phyloP scores from a whole-genome alignment of 2,888 invertebrate genomes.

The Heliothis peltigera region DNA sequence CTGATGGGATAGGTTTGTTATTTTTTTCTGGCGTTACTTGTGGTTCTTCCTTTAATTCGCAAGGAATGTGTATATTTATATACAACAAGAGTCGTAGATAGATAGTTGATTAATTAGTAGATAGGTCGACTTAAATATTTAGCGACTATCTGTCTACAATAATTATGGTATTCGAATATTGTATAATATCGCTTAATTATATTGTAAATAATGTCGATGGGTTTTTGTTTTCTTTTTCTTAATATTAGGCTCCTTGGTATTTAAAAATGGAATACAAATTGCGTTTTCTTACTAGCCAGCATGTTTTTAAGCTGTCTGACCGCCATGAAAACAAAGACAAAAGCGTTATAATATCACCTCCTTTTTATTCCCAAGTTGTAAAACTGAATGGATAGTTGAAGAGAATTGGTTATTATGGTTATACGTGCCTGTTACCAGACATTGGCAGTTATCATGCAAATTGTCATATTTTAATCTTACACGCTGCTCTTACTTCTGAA shows the following conservation, averaged over 20 bases:
- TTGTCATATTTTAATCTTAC: conserved; percentile 24
- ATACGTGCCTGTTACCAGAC: conserved; percentile 29
- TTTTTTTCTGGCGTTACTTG: too few species aligned
- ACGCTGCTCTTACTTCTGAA: not conserved
- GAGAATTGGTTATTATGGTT: conserved; percentile 30
- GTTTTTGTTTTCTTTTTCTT: too few species aligned
- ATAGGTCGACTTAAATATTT: too few species aligned
- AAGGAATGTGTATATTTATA: too few species aligned
- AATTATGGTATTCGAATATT: too few species aligned
- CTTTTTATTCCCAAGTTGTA: conserved; percentile 31
- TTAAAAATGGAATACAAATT: not conserved
- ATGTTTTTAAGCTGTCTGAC: not conserved
- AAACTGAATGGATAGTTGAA: conserved; percentile 40
- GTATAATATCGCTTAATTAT: too few species aligned
- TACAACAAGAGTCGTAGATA: too few species aligned
- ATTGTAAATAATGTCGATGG: too few species aligned
- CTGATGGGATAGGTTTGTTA: too few species aligned
- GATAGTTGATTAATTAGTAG: too few species aligned
- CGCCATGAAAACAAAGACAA: conserved; percentile 1
- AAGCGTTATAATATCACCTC: conserved; percentile 9
- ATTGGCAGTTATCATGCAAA: conserved; percentile 35
- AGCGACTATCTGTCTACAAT: too few species aligned
- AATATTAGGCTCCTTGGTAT: not conserved
- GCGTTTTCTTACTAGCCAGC: not conserved
- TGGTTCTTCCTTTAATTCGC: not conserved